phyloP scores from a whole-genome alignment of 92 coral and sea anemone species.

The Phenganax marumi region DNA sequence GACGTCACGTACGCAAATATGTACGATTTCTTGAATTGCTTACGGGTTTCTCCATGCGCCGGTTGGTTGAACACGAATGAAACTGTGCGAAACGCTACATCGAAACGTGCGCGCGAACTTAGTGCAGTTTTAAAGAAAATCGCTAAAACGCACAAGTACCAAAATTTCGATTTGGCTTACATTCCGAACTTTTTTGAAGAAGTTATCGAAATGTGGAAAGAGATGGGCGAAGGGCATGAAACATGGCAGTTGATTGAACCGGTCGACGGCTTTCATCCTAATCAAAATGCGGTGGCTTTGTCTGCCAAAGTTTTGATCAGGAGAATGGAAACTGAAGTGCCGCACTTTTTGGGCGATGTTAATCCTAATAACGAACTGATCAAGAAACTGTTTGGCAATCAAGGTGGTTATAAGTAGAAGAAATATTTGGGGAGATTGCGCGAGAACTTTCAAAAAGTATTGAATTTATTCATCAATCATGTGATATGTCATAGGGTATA shows the following conservation, averaged over 20 bases:
- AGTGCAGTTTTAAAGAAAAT: slow-evolving; percentile 71
- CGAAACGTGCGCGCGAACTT: slow-evolving; percentile 69
- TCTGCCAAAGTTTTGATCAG: slow-evolving; percentile 68
- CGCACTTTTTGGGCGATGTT: slow-evolving; percentile 78
- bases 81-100: slow-evolving; percentile 73
- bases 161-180: slow-evolving; percentile 76
- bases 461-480: too few species aligned
- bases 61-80: slow-evolving; percentile 88
- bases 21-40: slow-evolving; percentile 89
- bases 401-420: slow-evolving; percentile 71
- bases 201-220: slow-evolving; percentile 26
- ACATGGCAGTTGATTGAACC: slow-evolving; percentile 97
- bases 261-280: slow-evolving; percentile 93
- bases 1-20: slow-evolving; percentile 82
- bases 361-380: slow-evolving; percentile 81
- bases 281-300: slow-evolving; percentile 64
- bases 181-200: slow-evolving; percentile 51
- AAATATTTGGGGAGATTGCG: not conserved
- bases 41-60: slow-evolving; percentile 87
- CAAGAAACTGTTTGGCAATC: slow-evolving; percentile 71
- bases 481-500: too few species aligned
- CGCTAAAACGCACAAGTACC: slow-evolving; percentile 60
- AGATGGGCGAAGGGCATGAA: slow-evolving; percentile 39
- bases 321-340: slow-evolving; percentile 63
- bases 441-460: too few species aligned